Evolutionary conservation across 2,113 vertebrate genomes (phyloP).

Genomic region (Australoheros scitulus): DNA sequence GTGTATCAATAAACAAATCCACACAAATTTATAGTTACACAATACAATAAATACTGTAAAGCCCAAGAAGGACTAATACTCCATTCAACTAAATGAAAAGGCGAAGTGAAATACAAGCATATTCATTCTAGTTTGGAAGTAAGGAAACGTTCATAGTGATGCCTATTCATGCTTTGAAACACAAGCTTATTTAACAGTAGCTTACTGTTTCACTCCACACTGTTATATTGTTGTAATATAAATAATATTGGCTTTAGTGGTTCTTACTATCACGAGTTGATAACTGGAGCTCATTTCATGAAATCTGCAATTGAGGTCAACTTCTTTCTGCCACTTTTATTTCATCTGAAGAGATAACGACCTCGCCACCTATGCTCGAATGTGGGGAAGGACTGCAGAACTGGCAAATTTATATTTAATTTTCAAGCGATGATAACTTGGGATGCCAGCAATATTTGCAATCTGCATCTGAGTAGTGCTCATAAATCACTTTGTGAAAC

Average conservation of each 20-base stretch:
- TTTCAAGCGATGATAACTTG: background rate
- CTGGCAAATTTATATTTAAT: background rate
- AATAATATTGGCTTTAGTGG: background rate
- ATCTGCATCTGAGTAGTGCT: background rate
- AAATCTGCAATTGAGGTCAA: background rate
- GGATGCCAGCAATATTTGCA: background rate
- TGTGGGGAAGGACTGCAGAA: background rate
- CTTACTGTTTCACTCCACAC: background rate
- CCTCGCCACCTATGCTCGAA: background rate
- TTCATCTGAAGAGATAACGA: background rate
- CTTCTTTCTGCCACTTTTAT: background rate
- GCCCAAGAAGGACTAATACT: background rate
- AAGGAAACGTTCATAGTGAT: background rate
- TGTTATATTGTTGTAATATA: background rate
- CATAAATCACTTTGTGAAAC: conserved; percentile 1
- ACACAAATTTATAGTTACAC: background rate
- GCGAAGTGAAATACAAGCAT: background rate
- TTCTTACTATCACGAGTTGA: background rate
- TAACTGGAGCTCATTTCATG: background rate
- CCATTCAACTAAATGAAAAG: background rate
- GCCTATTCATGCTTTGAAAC: background rate
- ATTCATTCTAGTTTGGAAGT: background rate
- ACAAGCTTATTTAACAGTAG: background rate
- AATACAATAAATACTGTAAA: background rate
- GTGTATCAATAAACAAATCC: background rate